phyloP scores from a whole-genome alignment of 2,113 vertebrate genomes.

The Symphodus melops region DNA sequence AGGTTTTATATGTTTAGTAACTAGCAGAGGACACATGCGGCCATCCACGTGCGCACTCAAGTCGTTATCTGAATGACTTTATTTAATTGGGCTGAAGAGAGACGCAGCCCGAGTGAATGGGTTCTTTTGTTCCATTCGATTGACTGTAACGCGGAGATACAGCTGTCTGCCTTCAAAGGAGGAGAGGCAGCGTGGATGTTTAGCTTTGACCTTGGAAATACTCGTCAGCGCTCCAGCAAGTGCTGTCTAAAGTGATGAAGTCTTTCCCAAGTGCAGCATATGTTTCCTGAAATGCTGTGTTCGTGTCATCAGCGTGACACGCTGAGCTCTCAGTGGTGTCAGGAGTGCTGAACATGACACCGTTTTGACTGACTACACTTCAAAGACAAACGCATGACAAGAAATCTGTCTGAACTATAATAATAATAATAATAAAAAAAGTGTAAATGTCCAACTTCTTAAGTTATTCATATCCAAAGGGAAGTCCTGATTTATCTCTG shows the following conservation, averaged over 20 bases:
- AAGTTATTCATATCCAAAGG: too few relatives aligned
- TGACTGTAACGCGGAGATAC: constrained; percentile 40
- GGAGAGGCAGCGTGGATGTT: background rate
- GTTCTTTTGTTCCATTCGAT: constrained; percentile 61
- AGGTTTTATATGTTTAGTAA: background rate
- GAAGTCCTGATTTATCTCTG: too few relatives aligned
- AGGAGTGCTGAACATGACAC: background rate
- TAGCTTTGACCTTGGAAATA: constrained; percentile 45
- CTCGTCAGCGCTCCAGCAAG: background rate
- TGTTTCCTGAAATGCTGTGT: background rate
- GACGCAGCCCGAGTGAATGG: constrained; percentile 26
- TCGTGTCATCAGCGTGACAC: background rate
- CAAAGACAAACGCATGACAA: background rate
- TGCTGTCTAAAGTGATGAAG: background rate
- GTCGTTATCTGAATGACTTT: constrained; percentile 45
- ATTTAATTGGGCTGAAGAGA: constrained; percentile 46
- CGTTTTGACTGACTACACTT: background rate
- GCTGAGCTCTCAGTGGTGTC: background rate
- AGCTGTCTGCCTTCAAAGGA: constrained; percentile 16
- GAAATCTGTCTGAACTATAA: background rate
- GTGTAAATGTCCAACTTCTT: background rate
- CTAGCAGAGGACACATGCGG: constrained; percentile 25
- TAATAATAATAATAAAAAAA: background rate
- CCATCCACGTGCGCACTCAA: constrained; percentile 17
- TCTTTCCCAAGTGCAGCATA: background rate